These are phyloP conservation scores for Selenia dentaria DNA, from an alignment of 2,888 invertebrate species.

Conservation along the genomic window DNA sequence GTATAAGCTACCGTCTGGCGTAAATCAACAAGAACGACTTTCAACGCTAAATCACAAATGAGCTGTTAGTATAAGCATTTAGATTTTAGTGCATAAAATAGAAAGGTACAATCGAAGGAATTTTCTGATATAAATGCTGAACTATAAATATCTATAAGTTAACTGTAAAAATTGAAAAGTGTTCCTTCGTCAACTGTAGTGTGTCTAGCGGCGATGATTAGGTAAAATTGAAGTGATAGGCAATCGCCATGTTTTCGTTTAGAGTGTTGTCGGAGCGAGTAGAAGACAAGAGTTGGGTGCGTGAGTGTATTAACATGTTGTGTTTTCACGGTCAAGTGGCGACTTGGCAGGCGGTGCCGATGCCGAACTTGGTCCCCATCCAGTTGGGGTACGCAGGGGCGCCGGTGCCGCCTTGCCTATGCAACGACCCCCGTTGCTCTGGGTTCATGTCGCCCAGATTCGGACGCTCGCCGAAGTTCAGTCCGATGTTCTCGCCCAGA, in stretches of 20 bases:
- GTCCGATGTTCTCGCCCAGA: slow-evolving; percentile 12
- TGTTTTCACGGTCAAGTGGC: slow-evolving; percentile 16
- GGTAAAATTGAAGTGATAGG: too few species aligned
- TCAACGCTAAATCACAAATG: slow-evolving; percentile 4
- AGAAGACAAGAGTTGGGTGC: neutral
- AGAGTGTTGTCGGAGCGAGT: too few species aligned
- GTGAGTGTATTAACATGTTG: slow-evolving; percentile 12
- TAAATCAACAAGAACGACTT: slow-evolving; percentile 1
- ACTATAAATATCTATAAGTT: too few species aligned
- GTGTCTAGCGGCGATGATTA: too few species aligned
- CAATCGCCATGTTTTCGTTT: too few species aligned
- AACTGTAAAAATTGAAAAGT: too few species aligned
- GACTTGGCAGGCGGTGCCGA: slow-evolving; percentile 17
- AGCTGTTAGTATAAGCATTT: neutral
- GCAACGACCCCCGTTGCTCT: slow-evolving; percentile 14
- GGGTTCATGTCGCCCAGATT: slow-evolving; percentile 13
- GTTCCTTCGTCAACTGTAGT: too few species aligned
- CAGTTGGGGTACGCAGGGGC: slow-evolving; percentile 4
- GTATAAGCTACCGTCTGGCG: too few species aligned
- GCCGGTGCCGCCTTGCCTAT: slow-evolving; percentile 11
- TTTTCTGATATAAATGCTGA: too few species aligned
- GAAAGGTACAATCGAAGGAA: too few species aligned
- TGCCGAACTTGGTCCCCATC: slow-evolving; percentile 14
- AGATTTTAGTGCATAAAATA: too few species aligned
- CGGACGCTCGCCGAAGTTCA: slow-evolving; percentile 5